These are phyloP conservation scores for Diglossa brunneiventris DNA, from an alignment of 2,113 vertebrate genomes.

Conservation along the genomic window DNA sequence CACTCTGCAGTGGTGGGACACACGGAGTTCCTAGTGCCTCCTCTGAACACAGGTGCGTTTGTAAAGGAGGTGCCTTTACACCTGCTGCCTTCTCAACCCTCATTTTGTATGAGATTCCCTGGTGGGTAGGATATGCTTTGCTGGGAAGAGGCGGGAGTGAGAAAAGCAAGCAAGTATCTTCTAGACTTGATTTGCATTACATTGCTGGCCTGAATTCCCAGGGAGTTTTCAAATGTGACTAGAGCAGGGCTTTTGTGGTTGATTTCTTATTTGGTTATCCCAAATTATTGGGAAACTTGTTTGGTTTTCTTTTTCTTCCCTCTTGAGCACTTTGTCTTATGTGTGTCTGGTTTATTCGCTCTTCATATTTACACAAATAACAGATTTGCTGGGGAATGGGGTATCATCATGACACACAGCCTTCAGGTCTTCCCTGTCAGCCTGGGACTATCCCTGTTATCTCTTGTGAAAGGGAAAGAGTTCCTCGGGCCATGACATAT, in stretches of 20 bases:
- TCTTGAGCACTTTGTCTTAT: background rate
- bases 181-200: background rate
- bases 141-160: background rate
- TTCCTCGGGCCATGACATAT: background rate
- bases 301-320: background rate
- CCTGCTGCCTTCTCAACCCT: background rate
- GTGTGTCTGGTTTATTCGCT: background rate
- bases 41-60: background rate
- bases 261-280: background rate
- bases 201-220: background rate
- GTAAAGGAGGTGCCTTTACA: background rate
- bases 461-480: background rate
- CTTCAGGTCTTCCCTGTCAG: background rate
- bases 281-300: background rate
- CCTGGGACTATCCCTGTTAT: background rate
- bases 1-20: background rate
- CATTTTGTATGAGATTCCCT: background rate
- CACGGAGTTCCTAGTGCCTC: fast-evolving
- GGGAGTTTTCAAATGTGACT: background rate
- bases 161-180: background rate
- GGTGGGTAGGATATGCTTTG: background rate
- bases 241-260: background rate
- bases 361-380: background rate
- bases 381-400: background rate
- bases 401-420: background rate